Evolutionary conservation across 1,140 invertebrate genomes (phyloP), one percentile per base, ranked within the genome.

Genomic region (Hormaphis cornu): DNA sequence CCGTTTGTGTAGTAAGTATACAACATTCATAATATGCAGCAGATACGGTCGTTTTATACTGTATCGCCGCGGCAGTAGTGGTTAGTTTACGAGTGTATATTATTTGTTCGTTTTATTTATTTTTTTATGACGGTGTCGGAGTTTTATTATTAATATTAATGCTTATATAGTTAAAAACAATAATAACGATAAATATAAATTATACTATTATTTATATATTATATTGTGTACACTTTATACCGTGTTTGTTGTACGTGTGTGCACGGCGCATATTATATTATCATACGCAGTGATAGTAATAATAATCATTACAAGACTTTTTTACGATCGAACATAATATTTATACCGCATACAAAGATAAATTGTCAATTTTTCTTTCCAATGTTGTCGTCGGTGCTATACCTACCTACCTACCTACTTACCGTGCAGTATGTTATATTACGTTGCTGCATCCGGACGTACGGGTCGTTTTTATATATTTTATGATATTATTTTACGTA

Each of bases 231-330:
- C n/a, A n/a, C n/a, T n/a, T n/a, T n/a, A n/a, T n/a, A n/a, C n/a
- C n/a, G n/a, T n/a, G n/a, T n/a, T n/a, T n/a, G n/a, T n/a, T n/a
- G n/a, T n/a, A n/a, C n/a, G n/a, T n/a, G n/a, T n/a, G n/a, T n/a
- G 26, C 14, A 16, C 14, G 20, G 37, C 2, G 5, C 16, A 26
- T 28, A 22, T 30, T 16, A 37, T 56, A 56, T n/a, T n/a, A n/a
- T n/a, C 20, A 14, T 37, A 30, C 53, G 33, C 18, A 20, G 30
- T 20, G 53, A 56, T 33, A 56, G 37, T 42, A 33, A 42, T 56
- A 56, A 56, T 56, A 56, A 56, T 56, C 53, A 35, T 56, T 56
- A 56, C 53, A 37, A 56, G 53, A 30, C 8, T 56, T 56, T 56
- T 42, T 56, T 56, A 56, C 53, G 53, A 56, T 35, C 53, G 20